Base-by-base conservation (phyloP, 23 tunicate species). In the Ciona savignyi region DNA sequence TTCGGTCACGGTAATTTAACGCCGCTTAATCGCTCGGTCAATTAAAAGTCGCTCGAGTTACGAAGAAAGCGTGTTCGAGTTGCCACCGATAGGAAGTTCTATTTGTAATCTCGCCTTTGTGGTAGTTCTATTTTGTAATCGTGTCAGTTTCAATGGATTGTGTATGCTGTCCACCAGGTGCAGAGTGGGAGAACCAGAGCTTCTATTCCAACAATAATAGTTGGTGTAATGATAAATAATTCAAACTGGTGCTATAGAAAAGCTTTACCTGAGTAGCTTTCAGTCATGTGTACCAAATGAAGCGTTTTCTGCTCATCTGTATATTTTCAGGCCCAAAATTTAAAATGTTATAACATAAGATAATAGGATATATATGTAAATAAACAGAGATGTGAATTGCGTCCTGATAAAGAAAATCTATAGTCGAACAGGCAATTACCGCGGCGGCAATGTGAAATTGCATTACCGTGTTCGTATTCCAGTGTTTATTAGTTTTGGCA, bases 1-100 rank as follows among this genome's bases (percentile, higher is more conserved):
- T 42, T 42, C 56, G 56, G 15, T 42, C 56, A 15, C 56, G 56
- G 56, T 42, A 42, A 42, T 42, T 42, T 15, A 6, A 42, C 56
- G 56, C 56, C 56, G 56, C 56, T 42, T 42, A 42, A 42, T 42
- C 56, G 56, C 56, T 42, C 56, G 56, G 56, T 42, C 56, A 42
- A 42, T 42, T 42, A 42, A 42, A 42, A 42, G 56, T 9, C 15
- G 9, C 9, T 42, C 9, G 56, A 42, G 56, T 42, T 42, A 42
- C 56, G 11, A 42, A 15, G 9, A 42, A 42, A 9, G 56, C 56
- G 56, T 42, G 56, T 15, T 42, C 56, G 56, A 15, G 56, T 42
- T 15, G 15, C 56, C 9, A 42, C 56, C 11, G 15, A 42, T 6
- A 42, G 56, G 11, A 15, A 42, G 56, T 42, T 6, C 11, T n/a